A percentile compares a stretch with the other conserved stretches of the same genome.
These are phyloP conservation scores for Nasonia longicornis DNA, from an alignment of 1,140 invertebrate species.

Conservation along the genomic window DNA sequence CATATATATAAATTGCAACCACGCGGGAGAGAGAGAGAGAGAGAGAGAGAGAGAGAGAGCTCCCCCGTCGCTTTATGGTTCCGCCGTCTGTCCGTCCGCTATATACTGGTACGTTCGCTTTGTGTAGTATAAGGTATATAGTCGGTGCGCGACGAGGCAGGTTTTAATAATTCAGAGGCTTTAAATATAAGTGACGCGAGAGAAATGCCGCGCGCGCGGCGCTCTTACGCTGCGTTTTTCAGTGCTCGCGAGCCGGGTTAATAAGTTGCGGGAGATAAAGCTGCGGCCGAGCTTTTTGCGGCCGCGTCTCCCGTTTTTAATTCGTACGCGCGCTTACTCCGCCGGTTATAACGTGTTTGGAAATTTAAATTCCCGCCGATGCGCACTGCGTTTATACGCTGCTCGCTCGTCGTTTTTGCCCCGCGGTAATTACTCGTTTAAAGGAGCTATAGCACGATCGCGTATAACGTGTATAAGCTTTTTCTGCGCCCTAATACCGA, in stretches of 20 bases:
- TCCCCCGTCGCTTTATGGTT: too few species aligned
- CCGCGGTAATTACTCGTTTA: too few species aligned
- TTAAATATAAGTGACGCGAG: background rate
- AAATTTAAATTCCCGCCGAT: too few species aligned
- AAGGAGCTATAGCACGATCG: too few species aligned
- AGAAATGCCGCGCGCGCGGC: background rate
- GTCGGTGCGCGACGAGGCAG: background rate
- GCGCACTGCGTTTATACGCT: too few species aligned
- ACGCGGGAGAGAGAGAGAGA: too few species aligned
- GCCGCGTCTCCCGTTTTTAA: background rate
- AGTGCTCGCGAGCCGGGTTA: background rate
- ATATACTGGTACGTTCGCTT: background rate
- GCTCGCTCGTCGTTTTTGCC: too few species aligned
- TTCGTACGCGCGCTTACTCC: background rate
- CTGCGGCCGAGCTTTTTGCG: too few species aligned
- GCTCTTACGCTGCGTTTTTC: background rate
- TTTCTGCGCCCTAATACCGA: too few species aligned
- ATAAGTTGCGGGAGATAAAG: background rate
- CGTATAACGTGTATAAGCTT: too few species aligned
- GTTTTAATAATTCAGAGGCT: background rate
- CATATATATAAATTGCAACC: background rate
- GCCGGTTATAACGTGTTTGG: background rate
- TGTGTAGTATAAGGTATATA: background rate
- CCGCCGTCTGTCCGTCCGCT: background rate
- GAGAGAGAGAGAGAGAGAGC: too few species aligned